Evolutionary conservation across 2,888 invertebrate genomes (phyloP).

Genomic region (Tetanocera ferruginea): DNA sequence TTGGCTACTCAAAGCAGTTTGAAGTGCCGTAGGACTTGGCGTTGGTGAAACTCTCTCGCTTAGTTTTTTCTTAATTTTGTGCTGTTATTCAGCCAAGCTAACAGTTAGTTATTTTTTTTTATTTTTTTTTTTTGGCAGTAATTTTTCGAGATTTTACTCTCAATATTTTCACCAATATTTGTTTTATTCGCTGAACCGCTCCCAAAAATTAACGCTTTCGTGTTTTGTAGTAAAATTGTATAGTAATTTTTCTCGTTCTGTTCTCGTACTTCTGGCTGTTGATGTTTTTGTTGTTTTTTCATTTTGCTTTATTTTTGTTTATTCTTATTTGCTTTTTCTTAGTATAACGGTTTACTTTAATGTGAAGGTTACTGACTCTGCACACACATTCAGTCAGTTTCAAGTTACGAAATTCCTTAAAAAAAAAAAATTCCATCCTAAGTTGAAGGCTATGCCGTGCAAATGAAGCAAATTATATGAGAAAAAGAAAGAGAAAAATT

Average conservation of each 20-base stretch:
- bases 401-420: no score
- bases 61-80: background rate
- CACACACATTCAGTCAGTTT: background rate
- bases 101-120: background rate
- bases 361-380: slow-evolving; percentile 56
- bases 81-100: background rate
- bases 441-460: background rate
- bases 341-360: slow-evolving; percentile 32
- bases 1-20: no score
- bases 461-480: background rate
- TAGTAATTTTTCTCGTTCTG: slow-evolving; percentile 16
- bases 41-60: background rate
- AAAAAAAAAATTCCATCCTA: background rate
- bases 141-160: background rate
- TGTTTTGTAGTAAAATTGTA: slow-evolving; percentile 14
- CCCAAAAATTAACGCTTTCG: slow-evolving; percentile 34
- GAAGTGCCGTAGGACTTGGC: no score
- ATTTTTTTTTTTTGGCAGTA: background rate
- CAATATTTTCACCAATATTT: slow-evolving; percentile 19
- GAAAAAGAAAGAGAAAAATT: background rate
- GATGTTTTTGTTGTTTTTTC: background rate
- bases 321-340: slow-evolving; percentile 33
- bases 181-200: slow-evolving; percentile 46
- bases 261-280: background rate
- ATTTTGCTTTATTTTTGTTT: slow-evolving; percentile 35